phyloP scores from a whole-genome alignment of 2,797 vertebrate genomes.

The Trachops cirrhosus region DNA sequence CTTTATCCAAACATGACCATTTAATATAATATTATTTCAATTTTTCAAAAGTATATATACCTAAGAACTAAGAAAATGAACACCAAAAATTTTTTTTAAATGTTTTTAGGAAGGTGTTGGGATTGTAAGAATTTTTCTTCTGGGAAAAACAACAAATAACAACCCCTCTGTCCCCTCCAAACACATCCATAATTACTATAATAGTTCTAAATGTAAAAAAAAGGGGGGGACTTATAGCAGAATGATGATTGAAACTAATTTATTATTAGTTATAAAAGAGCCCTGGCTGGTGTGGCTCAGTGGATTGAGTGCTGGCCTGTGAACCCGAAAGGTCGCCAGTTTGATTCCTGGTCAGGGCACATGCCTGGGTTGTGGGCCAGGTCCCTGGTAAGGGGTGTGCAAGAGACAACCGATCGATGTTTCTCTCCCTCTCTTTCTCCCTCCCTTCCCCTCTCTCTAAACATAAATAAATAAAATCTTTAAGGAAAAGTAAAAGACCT shows the following conservation, averaged over 20 bases:
- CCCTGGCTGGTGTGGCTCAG: too few species aligned
- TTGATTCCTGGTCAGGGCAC: too few species aligned
- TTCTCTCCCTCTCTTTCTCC: too few species aligned
- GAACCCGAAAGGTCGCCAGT: too few species aligned
- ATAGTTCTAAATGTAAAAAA: slow-evolving; percentile 28
- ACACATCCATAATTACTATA: neutral
- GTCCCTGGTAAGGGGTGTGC: too few species aligned
- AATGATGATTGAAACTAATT: neutral
- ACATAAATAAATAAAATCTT: too few species aligned
- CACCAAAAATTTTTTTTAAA: neutral
- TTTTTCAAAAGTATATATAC: neutral
- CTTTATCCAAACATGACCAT: slow-evolving; percentile 7
- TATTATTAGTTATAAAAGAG: slow-evolving; percentile 35
- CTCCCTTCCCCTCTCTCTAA: too few species aligned
- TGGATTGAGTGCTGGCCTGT: too few species aligned
- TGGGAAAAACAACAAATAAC: slow-evolving; percentile 13
- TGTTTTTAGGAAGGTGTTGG: neutral
- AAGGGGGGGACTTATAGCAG: neutral
- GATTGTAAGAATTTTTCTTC: slow-evolving; percentile 16
- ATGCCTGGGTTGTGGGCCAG: too few species aligned
- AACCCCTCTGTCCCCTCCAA: neutral
- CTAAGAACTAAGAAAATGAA: slow-evolving; percentile 26
- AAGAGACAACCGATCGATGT: too few species aligned
- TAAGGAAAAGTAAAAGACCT: neutral
- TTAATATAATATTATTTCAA: slow-evolving; percentile 32